Percentiles rank a stretch among this genome's conserved stretches.
These are phyloP conservation scores for Thereva unica DNA, from an alignment of 2,888 invertebrate genomes.

Conservation along the genomic window DNA sequence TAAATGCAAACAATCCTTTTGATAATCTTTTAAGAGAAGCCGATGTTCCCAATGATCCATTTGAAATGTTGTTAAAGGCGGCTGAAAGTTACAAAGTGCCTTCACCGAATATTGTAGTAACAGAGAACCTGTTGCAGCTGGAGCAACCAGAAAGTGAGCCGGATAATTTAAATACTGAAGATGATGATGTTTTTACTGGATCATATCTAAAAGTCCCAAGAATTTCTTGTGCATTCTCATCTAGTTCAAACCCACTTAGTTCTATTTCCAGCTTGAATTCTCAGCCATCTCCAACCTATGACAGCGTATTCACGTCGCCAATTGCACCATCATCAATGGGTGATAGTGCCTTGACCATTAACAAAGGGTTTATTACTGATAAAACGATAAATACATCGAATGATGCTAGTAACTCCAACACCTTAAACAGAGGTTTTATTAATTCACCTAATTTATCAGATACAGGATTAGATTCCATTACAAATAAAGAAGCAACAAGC, in stretches of 20 bases:
- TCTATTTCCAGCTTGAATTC: slow-evolving; percentile 23
- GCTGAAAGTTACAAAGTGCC: background rate
- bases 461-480: background rate
- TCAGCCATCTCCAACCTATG: background rate
- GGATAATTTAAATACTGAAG: background rate
- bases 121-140: background rate
- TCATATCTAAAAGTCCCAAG: slow-evolving; percentile 35
- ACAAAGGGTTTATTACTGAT: slow-evolving; percentile 4
- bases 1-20: slow-evolving; percentile 38
- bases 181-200: background rate
- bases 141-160: background rate
- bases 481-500: background rate
- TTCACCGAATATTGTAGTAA: background rate
- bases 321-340: background rate
- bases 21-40: slow-evolving; percentile 31
- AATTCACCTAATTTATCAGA: background rate
- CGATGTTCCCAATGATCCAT: slow-evolving; percentile 36
- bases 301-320: slow-evolving; percentile 2
- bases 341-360: background rate
- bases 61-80: slow-evolving; percentile 30
- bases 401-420: slow-evolving; percentile 2
- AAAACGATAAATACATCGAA: background rate
- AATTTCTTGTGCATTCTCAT: background rate
- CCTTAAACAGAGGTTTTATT: slow-evolving; percentile 7
- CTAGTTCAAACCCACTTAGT: background rate